Base-by-base conservation (phyloP, 2,113 vertebrate genomes). In the Panurus biarmicus region DNA sequence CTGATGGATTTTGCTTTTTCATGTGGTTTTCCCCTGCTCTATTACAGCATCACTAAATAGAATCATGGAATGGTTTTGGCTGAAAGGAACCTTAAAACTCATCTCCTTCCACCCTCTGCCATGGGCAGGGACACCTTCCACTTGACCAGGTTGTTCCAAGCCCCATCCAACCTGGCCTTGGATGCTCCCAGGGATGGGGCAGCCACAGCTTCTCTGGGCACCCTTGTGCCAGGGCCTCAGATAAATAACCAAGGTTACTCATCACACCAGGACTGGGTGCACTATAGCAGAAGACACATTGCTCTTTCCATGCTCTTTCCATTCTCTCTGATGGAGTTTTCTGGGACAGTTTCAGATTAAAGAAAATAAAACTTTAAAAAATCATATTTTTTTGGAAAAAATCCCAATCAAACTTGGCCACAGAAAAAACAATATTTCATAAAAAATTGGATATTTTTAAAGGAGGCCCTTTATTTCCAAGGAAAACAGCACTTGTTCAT, bases 391-490 rank as follows among this genome's bases (percentile, higher is more conserved):
- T 89, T 81, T 92, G 36, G 65, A 87, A 82, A 86, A 89, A 50
- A 56, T 95, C 91, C 77, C 84, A 78, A 78, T 78, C 57, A 57
- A 91, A 87, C 62, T 61, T 95, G 92, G 87, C 92, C 79, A 58
- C 74, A 73, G 71, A 61, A 82, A 29, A 93, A 29, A 56, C 20
- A 47, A 16, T 76, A 90, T 91, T 90, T 94, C 92, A 91, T 91
- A 72, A 91, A 42, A 96, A 93, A 83, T 66, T 64, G 58, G 78
- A 79, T 87, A 14, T 94, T 93, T 93, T 91, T 71, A 95, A 91
- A 95, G 78, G 79, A 85, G 47, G 69, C 23, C 35, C 54, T 91
- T 73, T 76, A 82, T 93, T 94, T 95, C 92, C 93, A 95, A 94
- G 50, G 78, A 87, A 96, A 96, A 94, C 71, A 93, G 29, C 9